Evolutionary conservation across 2,113 vertebrate species (phyloP), one percentile per base, ranked within the genome.

Genomic region (Argyrosomus japonicus): DNA sequence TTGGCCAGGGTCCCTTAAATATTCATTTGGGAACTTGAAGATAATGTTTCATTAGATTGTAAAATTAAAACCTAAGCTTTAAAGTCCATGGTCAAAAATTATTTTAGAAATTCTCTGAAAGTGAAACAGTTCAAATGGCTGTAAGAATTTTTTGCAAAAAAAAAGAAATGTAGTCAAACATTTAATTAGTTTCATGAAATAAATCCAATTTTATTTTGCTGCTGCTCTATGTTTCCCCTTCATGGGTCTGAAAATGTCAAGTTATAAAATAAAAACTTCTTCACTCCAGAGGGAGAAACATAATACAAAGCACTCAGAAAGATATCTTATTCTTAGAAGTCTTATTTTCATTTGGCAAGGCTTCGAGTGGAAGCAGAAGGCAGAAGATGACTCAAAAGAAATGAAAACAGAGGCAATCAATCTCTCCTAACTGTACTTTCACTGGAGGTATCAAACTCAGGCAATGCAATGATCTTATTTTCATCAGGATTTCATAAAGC

Each of bases 401-500:
- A 85, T 63, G 1, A 77, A 77, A 85, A 63, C 19, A 58, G 43
- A 85, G 27, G 13, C 50, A 65, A n/a, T 21, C 12, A 40, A 5
- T 71, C 47, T 76, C 58, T 29, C 19, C 23, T 5, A 40, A 61
- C 10, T 68, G n/a, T 70, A 12, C 54, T 62, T 76, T 63, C 13
- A 76, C 0, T 48, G 23, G 13, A 62, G 54, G 48, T 70, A 29
- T 74, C 17, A 50, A 62, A 58, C 36, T 32, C 60, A 56, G 36
- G 10, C 15, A 23, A 6, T 17, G 54, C 13, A 27, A 15, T n/a
- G 10, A 43, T 50, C 12, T 50, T 58, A 54, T 43, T 71, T 71
- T 74, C 64, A 67, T 72, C 9, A 45, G 15, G 17, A 76, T 71
- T 80, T 85, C 21, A 60, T 50, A 17, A 79, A 80, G 45, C 62